Conservation (phyloP, 2,113 vertebrate species). For the Raja brachyura region DNA sequence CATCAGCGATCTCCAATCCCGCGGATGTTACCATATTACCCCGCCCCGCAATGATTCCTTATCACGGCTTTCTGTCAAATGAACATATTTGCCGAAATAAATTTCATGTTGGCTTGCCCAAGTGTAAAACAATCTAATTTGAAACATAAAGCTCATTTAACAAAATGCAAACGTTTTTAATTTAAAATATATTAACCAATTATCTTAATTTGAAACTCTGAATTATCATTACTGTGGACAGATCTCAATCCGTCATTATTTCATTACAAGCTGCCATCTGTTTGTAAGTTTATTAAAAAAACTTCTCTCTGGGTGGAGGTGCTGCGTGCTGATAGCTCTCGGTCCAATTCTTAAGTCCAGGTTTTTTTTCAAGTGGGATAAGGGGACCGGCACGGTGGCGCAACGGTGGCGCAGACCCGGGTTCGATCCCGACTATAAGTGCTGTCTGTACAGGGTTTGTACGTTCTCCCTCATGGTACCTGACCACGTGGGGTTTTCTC, state of each 20-base stretch:
- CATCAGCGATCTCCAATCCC: not conserved
- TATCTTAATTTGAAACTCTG: slow-evolving; percentile 32
- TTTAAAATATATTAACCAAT: slow-evolving; percentile 22
- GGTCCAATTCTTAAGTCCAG: not conserved
- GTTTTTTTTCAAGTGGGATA: not conserved
- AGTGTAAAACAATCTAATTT: slow-evolving; percentile 23
- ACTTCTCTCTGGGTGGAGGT: too few relatives aligned
- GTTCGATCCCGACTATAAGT: too few relatives aligned
- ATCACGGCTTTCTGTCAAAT: not conserved
- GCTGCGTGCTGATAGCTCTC: not conserved
- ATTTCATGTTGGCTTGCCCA: slow-evolving; percentile 2
- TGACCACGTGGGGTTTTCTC: too few relatives aligned
- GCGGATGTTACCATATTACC: not conserved
- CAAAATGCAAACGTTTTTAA: slow-evolving; percentile 35
- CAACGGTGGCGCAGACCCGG: too few relatives aligned
- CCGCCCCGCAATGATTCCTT: not conserved
- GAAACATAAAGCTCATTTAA: not conserved
- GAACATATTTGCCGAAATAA: not conserved
- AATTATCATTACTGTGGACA: slow-evolving; percentile 18
- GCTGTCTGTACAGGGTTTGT: too few relatives aligned
- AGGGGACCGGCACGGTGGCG: too few relatives aligned
- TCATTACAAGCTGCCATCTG: slow-evolving; percentile 35
- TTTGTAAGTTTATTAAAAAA: slow-evolving; percentile 35
- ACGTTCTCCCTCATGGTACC: too few relatives aligned
- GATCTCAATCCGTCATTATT: slow-evolving; percentile 16